Base-by-base conservation (phyloP, 2,797 vertebrate genomes). In the Leptodon cayanensis region DNA sequence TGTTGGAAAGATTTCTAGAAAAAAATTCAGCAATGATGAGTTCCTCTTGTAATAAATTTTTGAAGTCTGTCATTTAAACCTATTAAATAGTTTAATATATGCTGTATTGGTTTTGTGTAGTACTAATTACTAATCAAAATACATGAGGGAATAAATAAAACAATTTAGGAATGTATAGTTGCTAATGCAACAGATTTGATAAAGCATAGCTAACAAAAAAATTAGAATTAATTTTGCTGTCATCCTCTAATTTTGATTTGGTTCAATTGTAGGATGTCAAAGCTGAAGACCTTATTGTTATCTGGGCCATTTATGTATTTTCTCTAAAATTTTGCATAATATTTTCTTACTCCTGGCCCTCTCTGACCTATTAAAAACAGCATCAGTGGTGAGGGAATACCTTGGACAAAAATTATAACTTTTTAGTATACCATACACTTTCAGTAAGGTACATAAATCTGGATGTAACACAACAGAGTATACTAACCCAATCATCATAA, bases 121-220 rank as follows among this genome's bases (percentile, higher is more conserved):
- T 83, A 31, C 29, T 88, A 37, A 79, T 95, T 93, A 89, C 80
- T 84, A 95, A 94, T 94, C 66, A 95, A 91, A 96, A 90, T 92
- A 72, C 62, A 82, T 50, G 63, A 90, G 50, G 37, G 37, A 76
- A 66, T 84, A 90, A 95, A 90, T 93, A 44, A 87, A 95, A 86
- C 69, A 54, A 31, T 90, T 95, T 88, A 82, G 66, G 49, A 67
- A 54, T 83, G 42, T 86, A 44, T 54, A 63, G 80, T 83, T 71
- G 73, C 49, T 94, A 90, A 74, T 86, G 80, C 54, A 95, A 55
- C 29, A 37, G 35, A 86, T 88, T 86, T 76, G 77, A 58, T 55
- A 88, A 84, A 94, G 37, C 55, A 33, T 79, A 89, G 24, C 86
- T 93, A 86, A 78, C 66, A 76, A 76, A 90, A 84, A 83, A 55